These are phyloP conservation scores for Drosophila micromelanica DNA, from an alignment of 1,140 invertebrate species.

Conservation along the genomic window DNA sequence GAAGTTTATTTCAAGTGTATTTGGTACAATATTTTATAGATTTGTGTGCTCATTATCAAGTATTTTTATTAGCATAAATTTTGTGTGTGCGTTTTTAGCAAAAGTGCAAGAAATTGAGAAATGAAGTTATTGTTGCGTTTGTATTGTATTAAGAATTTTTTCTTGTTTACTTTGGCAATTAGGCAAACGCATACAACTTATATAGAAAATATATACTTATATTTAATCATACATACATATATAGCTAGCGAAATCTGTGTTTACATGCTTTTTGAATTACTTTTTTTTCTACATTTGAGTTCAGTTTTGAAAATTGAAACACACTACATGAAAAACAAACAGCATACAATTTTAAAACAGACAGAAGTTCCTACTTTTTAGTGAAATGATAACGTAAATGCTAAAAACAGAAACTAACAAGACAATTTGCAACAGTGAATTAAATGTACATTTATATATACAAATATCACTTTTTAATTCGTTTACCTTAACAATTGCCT, in stretches of 20 bases:
- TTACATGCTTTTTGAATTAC: constrained; percentile 54
- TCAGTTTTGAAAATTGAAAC: constrained; percentile 54
- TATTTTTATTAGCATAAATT: constrained; percentile 61
- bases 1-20: constrained; percentile 54
- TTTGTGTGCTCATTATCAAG: constrained; percentile 49
- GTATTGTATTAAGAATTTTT: constrained; percentile 41
- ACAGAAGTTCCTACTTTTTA: constrained; percentile 82
- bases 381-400: constrained; percentile 60
- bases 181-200: constrained; percentile 42
- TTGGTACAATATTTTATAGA: constrained; percentile 47
- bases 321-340: constrained; percentile 29
- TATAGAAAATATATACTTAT: constrained; percentile 42
- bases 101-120: constrained; percentile 41
- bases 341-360: constrained; percentile 54
- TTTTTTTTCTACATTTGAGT: constrained; percentile 46
- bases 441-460: constrained; percentile 43
- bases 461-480: constrained; percentile 30
- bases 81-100: constrained; percentile 46
- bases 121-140: constrained; percentile 54
- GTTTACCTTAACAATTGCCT: constrained; percentile 32
- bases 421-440: constrained; percentile 73
- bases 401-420: constrained; percentile 43
- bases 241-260: constrained; percentile 76
- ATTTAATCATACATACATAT: constrained; percentile 47
- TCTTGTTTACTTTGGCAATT: constrained; percentile 49